Base-by-base conservation (phyloP, 2,797 vertebrate species). In the Enteromius radiatus region DNA sequence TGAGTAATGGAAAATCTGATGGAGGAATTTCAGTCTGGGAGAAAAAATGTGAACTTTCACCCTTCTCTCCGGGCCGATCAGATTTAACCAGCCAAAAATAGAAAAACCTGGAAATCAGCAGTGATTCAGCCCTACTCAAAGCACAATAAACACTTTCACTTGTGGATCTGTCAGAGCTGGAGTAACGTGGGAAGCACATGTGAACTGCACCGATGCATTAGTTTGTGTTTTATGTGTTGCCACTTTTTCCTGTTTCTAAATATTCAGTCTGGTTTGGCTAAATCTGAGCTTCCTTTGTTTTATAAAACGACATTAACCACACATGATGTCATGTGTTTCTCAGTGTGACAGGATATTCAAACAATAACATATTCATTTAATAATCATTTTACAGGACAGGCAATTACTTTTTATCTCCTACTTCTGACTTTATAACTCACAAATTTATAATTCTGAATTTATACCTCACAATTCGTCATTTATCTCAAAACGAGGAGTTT, bases 1-100 rank as follows among this genome's bases (percentile, higher is more conserved):
- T 85, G 90, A 92, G 95, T 95, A 94, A 96, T 96, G 96, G 96
- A 97, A 97, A 95, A 96, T 95, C 93, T 89, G 88, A 94, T 93
- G 95, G 94, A 89, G 95, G 93, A 94, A 95, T 95, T 96, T 94
- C 94, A 95, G 92, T 91, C 92, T 90, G 86, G 91, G 88, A 92
- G 93, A 93, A 96, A 96, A 94, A 95, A 96, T 92, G 92, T 93
- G 93, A 91, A 92, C 96, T 96, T 89, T 94, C 94, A 96, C 95
- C 96, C 86, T 68, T 78, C 91, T 92, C 92, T 90, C 91, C 90
- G 84, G 14, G 67, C 92, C 87, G 92, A 93, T 92, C 86, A 86
- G 92, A 93, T 93, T n/a, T 78, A 88, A 89, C 91, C 86, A 89
- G 91, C 93, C 93, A 94, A 95, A 96, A 95, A 96, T 95, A 96